Evolutionary conservation across 1,140 invertebrate genomes (phyloP).

Genomic region (Drosophila sp.): DNA sequence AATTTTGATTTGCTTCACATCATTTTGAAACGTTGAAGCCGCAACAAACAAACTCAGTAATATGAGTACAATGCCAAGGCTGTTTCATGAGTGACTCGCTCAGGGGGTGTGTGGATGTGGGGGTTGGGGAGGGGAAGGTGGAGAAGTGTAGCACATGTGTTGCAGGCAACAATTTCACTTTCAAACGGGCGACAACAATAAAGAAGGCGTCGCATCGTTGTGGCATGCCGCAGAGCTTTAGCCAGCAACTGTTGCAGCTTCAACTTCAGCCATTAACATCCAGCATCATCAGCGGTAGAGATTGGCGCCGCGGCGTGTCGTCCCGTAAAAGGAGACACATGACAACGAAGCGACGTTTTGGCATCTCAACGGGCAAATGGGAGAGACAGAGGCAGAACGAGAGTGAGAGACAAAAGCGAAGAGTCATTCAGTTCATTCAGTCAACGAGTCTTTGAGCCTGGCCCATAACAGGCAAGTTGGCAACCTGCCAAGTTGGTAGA

Average conservation of each 20-base stretch:
- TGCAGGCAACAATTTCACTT: constrained; percentile 68
- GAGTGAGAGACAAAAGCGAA: constrained; percentile 6
- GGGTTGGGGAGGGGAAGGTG: neutral
- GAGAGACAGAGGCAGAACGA: constrained; percentile 1
- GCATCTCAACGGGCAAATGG: constrained; percentile 64
- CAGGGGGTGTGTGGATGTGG: neutral
- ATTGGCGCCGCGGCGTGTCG: constrained; percentile 56
- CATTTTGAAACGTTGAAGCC: neutral
- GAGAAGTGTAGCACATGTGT: constrained; percentile 47
- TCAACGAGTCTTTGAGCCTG: constrained; percentile 33
- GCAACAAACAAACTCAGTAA: constrained; percentile 2
- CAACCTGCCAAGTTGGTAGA: neutral
- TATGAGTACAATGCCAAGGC: constrained; percentile 17
- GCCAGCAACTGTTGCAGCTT: constrained; percentile 41
- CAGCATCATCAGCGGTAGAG: constrained; percentile 12
- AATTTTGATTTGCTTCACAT: too few relatives aligned
- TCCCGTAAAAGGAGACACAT: constrained; percentile 69
- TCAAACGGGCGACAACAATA: constrained; percentile 57
- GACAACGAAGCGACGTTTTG: constrained; percentile 61
- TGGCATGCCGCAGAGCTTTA: constrained; percentile 34
- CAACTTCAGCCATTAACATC: constrained; percentile 14
- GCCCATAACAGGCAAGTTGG: constrained; percentile 13
- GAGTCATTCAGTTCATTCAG: constrained; percentile 42
- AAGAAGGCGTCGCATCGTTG: constrained; percentile 33
- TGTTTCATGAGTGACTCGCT: neutral